Conservation (phyloP, 2,797 vertebrate species). For the Anolis apletophallus region DNA sequence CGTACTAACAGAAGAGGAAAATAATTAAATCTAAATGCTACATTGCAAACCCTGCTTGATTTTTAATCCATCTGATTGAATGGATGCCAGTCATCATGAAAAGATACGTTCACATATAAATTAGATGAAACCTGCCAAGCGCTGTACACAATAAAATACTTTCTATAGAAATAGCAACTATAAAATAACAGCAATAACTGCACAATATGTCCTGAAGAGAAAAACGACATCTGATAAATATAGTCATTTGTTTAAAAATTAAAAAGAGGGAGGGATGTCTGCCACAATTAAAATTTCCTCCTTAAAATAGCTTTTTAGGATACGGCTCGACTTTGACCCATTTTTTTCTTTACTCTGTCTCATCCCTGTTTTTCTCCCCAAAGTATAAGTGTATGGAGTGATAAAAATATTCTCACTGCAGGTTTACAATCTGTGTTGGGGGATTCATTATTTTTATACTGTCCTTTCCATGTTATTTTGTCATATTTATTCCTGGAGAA, state of each 20-base stretch:
- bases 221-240: conserved; percentile 48
- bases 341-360: conserved; percentile 54
- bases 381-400: conserved; percentile 10
- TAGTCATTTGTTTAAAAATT: conserved; percentile 17
- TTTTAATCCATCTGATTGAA: conserved; percentile 38
- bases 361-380: conserved; percentile 28
- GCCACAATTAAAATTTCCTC: conserved; percentile 57
- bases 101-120: conserved; percentile 60
- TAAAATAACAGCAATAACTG: conserved; percentile 11
- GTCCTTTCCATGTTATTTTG: background rate
- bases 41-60: conserved; percentile 29
- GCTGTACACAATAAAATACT: background rate
- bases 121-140: conserved; percentile 25
- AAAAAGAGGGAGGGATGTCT: conserved; percentile 7
- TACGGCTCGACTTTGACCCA: conserved; percentile 32
- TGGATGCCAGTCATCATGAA: conserved; percentile 53
- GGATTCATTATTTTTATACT: conserved; percentile 43
- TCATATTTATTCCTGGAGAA: conserved; percentile 44
- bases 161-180: background rate
- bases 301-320: conserved; percentile 37
- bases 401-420: background rate
- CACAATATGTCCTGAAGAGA: conserved; percentile 45
- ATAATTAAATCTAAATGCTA: conserved; percentile 33
- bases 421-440: background rate
- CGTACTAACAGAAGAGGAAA: conserved; percentile 17